phyloP scores from a whole-genome alignment of 2,797 vertebrate genomes.

The Pangasius macronema region DNA sequence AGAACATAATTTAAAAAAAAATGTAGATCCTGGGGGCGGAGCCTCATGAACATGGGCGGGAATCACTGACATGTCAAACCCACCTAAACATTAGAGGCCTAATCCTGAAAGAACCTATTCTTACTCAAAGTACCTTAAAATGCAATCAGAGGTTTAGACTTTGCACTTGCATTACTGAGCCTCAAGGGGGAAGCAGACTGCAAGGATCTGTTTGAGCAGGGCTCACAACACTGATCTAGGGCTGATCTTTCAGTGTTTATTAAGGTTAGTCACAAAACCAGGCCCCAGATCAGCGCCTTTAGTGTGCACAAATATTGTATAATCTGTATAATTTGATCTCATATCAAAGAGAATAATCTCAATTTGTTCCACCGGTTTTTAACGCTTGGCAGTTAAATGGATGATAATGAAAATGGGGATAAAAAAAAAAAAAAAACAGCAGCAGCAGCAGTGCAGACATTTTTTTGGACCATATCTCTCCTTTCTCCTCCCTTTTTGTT shows the following conservation, averaged over 20 bases:
- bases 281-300: background rate
- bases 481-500: background rate
- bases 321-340: background rate
- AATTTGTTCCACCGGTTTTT: background rate
- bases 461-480: background rate
- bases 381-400: background rate
- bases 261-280: background rate
- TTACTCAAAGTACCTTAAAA: background rate
- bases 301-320: background rate
- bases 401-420: background rate
- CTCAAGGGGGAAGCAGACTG: constrained; percentile 68
- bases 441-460: background rate
- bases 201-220: constrained; percentile 15
- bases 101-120: background rate
- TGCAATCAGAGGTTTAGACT: background rate
- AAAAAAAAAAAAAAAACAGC: too few species aligned
- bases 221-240: background rate
- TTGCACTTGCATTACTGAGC: constrained; percentile 48
- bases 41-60: background rate
- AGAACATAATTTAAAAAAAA: too few species aligned
- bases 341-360: background rate
- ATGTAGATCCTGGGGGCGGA: background rate
- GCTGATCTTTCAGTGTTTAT: background rate
- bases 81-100: background rate
- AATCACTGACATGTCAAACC: background rate